phyloP scores from a whole-genome alignment of 2,888 invertebrate genomes.

The Malachius bipustulatus region DNA sequence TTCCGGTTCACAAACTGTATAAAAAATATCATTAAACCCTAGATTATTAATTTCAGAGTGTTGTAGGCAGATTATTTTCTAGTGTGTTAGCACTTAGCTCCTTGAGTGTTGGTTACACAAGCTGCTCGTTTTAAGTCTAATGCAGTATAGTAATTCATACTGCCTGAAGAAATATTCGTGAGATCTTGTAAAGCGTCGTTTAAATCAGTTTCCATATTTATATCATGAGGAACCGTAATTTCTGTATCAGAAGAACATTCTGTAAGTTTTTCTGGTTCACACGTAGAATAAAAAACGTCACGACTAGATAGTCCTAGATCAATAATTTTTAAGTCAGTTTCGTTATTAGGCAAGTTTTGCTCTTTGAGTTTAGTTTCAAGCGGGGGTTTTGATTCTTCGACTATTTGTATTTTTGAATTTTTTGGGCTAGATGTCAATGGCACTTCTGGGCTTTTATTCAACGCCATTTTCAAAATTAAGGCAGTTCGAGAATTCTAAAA shows the following conservation, averaged over 20 bases:
- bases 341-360: not conserved
- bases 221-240: not conserved
- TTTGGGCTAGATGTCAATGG: not conserved
- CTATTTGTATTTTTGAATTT: slow-evolving; percentile 1
- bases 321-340: not conserved
- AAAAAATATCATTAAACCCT: no score
- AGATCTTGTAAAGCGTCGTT: not conserved
- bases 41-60: not conserved
- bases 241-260: not conserved
- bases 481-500: slow-evolving; percentile 2
- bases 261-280: no score
- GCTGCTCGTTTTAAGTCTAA: slow-evolving; percentile 1
- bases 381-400: not conserved
- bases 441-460: not conserved
- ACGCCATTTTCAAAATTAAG: slow-evolving; percentile 1
- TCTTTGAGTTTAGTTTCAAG: slow-evolving; percentile 5
- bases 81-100: no score
- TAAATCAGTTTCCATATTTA: not conserved
- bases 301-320: slow-evolving; percentile 2
- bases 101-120: not conserved
- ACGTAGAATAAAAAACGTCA: no score
- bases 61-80: not conserved
- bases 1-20: no score
- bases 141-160: not conserved
- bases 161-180: not conserved